A percentile compares a stretch with the other conserved stretches of the same genome.
Evolutionary conservation across 2,113 vertebrate species (phyloP).

Genomic region (Hemibagrus wyckioides): DNA sequence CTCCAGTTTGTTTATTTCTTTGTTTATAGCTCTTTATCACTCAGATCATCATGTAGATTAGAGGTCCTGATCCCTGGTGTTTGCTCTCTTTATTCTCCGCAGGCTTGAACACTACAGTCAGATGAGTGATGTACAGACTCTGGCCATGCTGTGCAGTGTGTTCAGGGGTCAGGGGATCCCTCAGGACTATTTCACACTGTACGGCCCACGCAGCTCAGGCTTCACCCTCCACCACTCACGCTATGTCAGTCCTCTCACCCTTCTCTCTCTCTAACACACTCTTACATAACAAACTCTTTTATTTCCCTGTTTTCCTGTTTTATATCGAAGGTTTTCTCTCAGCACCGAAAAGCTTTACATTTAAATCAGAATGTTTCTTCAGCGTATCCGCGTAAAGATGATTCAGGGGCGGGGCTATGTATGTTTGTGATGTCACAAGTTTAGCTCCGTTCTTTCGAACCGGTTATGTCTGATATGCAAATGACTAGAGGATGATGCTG

Average conservation of each 20-base stretch:
- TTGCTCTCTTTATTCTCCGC: slow-evolving; percentile 23
- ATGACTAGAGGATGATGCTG: not conserved
- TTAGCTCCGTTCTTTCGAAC: not conserved
- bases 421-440: not conserved
- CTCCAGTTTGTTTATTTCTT: no score
- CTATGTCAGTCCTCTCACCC: slow-evolving; percentile 75
- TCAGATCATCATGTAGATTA: not conserved
- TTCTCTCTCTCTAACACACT: not conserved
- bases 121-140: slow-evolving; percentile 92
- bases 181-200: slow-evolving; percentile 75
- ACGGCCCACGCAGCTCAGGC: slow-evolving; percentile 72
- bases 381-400: not conserved
- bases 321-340: not conserved
- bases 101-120: slow-evolving; percentile 94
- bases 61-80: not conserved
- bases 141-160: slow-evolving; percentile 96
- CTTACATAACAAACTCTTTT: not conserved
- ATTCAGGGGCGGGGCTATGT: not conserved
- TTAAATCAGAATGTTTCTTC: not conserved
- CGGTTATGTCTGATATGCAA: not conserved
- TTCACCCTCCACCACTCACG: slow-evolving; percentile 78
- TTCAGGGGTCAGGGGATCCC: slow-evolving; percentile 84
- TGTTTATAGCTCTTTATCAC: not conserved
- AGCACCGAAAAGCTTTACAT: not conserved
- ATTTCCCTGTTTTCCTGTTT: not conserved